Conservation (phyloP, 1,140 invertebrate genomes). For the Bombus ignitus region DNA sequence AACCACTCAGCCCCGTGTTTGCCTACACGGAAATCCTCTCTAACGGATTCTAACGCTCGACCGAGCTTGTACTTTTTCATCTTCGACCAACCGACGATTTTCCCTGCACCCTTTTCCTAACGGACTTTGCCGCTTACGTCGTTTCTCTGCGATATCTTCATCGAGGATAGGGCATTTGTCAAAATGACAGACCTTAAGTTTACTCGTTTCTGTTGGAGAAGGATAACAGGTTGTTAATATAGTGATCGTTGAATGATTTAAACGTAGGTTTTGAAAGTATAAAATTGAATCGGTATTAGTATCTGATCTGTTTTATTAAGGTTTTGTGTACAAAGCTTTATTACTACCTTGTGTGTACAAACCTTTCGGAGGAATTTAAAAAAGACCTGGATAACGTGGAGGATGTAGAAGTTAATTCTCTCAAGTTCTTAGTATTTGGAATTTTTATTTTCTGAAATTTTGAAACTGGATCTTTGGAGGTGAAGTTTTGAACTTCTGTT, state of each 20-base stretch:
- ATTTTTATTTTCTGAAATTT: not conserved
- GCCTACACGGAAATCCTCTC: slow-evolving; percentile 83
- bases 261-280: not conserved
- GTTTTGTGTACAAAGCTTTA: not conserved
- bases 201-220: not conserved
- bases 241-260: not conserved
- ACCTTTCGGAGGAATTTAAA: not conserved
- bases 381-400: not conserved
- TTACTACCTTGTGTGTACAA: not conserved
- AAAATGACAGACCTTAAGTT: not conserved
- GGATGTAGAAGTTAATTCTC: not conserved
- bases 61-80: slow-evolving; percentile 75
- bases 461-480: no score
- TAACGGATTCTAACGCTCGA: slow-evolving; percentile 82
- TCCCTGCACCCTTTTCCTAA: slow-evolving; percentile 1
- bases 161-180: not conserved
- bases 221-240: not conserved
- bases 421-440: not conserved
- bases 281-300: not conserved
- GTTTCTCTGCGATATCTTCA: not conserved
- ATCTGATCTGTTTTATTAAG: not conserved
- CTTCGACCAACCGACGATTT: slow-evolving; percentile 56
- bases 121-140: not conserved
- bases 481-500: no score
- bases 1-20: slow-evolving; percentile 79